Conservation (phyloP, 2,797 vertebrate genomes). For the Malurus leucopterus region DNA sequence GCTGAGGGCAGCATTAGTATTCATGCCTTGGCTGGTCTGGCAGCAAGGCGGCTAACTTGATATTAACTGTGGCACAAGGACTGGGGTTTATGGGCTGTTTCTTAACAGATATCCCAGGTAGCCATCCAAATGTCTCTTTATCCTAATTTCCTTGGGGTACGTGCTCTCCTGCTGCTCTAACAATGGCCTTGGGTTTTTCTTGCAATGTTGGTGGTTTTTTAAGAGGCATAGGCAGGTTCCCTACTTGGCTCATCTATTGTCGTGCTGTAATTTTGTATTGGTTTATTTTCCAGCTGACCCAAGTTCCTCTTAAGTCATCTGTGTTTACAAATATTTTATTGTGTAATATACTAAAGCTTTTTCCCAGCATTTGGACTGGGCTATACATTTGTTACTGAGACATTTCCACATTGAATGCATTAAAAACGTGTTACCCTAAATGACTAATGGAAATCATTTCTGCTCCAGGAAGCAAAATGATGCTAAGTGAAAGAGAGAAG, state of each 20-base stretch:
- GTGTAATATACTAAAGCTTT: slow-evolving; percentile 6
- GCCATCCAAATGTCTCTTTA: not conserved
- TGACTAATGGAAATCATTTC: slow-evolving; percentile 32
- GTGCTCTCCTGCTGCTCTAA: not conserved
- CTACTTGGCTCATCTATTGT: not conserved
- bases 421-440: not conserved
- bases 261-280: not conserved
- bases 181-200: not conserved
- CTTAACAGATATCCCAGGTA: not conserved
- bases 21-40: slow-evolving; percentile 26
- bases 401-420: not conserved
- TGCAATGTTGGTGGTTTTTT: not conserved
- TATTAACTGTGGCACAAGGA: not conserved
- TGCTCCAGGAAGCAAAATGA: slow-evolving; percentile 24
- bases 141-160: not conserved
- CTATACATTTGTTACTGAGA: not conserved
- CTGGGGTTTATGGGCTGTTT: not conserved
- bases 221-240: not conserved
- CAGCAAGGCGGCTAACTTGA: not conserved
- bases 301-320: slow-evolving; percentile 25
- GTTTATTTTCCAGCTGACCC: slow-evolving; percentile 15
- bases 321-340: slow-evolving; percentile 42
- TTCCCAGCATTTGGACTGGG: not conserved
- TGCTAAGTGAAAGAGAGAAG: slow-evolving; percentile 5
- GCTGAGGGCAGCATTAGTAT: slow-evolving; percentile 38